A percentile compares a stretch with the other conserved stretches of the same genome.
Evolutionary conservation across 1,140 invertebrate species (phyloP).

Genomic region (Magallana angulata): DNA sequence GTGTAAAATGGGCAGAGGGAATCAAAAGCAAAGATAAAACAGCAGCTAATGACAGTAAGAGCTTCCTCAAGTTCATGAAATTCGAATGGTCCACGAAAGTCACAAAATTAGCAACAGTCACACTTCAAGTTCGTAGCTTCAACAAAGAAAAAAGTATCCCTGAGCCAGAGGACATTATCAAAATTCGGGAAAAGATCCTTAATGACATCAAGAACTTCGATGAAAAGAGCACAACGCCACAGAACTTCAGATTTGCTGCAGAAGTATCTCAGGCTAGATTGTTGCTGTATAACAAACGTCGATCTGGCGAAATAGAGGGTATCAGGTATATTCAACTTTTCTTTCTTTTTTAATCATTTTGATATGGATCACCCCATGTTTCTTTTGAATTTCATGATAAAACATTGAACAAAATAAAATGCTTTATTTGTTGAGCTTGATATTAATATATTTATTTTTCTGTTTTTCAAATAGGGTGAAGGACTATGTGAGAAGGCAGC

Average conservation of each 20-base stretch:
- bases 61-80: conserved; percentile 23
- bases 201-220: conserved; percentile 19
- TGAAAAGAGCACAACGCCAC: conserved; percentile 13
- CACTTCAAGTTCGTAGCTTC: conserved; percentile 15
- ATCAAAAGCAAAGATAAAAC: conserved; percentile 29
- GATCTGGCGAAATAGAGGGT: conserved; percentile 42
- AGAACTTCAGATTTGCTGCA: conserved; percentile 37
- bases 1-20: background rate
- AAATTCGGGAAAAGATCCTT: conserved; percentile 22
- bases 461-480: conserved; percentile 27
- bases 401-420: conserved; percentile 9
- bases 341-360: background rate
- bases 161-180: conserved; percentile 18
- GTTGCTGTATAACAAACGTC: conserved; percentile 37
- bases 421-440: background rate
- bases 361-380: background rate
- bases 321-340: conserved; percentile 34
- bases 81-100: conserved; percentile 45
- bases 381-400: background rate
- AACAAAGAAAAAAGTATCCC: conserved; percentile 37
- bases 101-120: conserved; percentile 39
- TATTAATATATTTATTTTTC: background rate
- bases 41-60: background rate
- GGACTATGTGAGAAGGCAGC: conserved; percentile 21
- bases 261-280: conserved; percentile 32